phyloP scores from a whole-genome alignment of 2,113 vertebrate genomes.

The Muntiacus reevesi region DNA sequence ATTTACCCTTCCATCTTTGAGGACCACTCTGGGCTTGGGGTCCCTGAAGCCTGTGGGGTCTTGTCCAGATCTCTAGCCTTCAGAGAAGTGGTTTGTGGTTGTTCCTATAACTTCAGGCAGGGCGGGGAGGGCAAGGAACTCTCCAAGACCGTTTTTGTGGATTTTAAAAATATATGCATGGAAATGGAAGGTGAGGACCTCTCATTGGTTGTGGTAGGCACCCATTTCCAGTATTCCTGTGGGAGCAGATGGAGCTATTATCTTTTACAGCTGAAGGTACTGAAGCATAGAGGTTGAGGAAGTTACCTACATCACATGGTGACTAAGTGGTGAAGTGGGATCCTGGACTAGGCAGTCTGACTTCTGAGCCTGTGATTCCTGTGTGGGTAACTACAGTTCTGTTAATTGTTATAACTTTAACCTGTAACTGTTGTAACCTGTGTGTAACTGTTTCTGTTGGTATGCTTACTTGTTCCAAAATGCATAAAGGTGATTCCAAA shows the following conservation, averaged over 20 bases:
- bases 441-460: neutral
- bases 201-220: neutral
- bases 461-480: neutral
- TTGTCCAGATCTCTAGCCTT: neutral
- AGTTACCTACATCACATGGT: neutral
- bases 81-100: neutral
- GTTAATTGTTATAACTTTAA: neutral
- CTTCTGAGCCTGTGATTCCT: neutral
- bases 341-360: neutral
- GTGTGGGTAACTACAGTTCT: neutral
- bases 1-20: neutral
- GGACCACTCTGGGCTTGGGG: neutral
- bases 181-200: neutral
- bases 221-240: neutral
- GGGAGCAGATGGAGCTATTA: neutral
- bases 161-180: neutral
- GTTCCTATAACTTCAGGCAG: neutral
- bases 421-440: neutral
- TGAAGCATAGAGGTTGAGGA: neutral
- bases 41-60: neutral
- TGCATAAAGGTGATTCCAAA: neutral
- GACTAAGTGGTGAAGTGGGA: neutral
- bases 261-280: neutral
- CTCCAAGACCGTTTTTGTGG: neutral
- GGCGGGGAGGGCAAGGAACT: neutral